Base-by-base conservation (phyloP, 2,113 vertebrate species). In the Rhadina sibilatrix region DNA sequence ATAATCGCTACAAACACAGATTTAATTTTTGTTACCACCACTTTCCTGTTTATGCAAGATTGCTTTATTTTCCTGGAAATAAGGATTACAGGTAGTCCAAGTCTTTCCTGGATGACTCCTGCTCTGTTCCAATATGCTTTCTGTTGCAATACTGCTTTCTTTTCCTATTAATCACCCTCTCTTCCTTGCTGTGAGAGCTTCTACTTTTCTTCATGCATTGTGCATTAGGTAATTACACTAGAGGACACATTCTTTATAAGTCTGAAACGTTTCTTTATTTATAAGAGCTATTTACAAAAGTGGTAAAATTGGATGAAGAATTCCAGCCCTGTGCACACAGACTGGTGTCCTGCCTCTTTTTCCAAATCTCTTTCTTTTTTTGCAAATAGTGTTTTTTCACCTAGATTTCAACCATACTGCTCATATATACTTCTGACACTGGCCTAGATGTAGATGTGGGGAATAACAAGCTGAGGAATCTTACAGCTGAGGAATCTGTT, bases 61-160 rank as follows among this genome's bases (percentile, higher is more conserved):
- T 60, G 47, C 7, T 90, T 57, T 57, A 37, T 79, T 76, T 93
- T 95, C 49, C 88, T 93, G 54, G 70, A 94, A 94, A 83, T 77
- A 53, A 85, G 6, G 20, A 57, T 77, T 83, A 46, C 52, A 90
- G 37, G 46, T 77, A 85, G 71, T 31, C 53, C 15, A 59, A 87
- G 15, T 57, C 53, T 72, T 94, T 90, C 74, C 59, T 49, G 70
- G 37, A 47, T 76, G 80, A 66, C 70, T 92, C 63, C 59, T 83
- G 65, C n/a, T 85, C n/a, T 76, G 28, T 85, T 94, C 22, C 63
- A 94, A 25, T 65, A 71, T 17, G 28, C 42, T 40, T 40, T 85
- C n/a, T 76, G 28, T 85, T 94, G 20, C 63, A 94, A 25, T 65
- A 71, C 42, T 90, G 7, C 27, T 57, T 90, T 89, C 12, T 85